Conservation (phyloP, 37 sponge, comb jelly and placozoan species). For the Mnemiopsis leidyi region DNA sequence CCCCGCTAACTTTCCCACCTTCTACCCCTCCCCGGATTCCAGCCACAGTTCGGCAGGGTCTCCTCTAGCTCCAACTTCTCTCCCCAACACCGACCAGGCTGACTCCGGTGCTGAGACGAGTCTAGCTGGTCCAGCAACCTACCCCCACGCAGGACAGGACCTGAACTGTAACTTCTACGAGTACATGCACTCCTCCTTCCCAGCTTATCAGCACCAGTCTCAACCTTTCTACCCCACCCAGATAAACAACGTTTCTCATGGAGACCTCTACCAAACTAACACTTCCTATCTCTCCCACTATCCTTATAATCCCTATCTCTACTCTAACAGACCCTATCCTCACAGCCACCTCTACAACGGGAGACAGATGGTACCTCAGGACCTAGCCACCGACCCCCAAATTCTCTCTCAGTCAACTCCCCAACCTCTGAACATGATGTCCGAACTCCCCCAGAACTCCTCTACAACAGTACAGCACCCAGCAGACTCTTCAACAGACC, state of each 20-base stretch:
- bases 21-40: neutral
- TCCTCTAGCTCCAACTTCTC: neutral
- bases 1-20: neutral
- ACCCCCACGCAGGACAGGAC: neutral
- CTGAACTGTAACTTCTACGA: neutral
- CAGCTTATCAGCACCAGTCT: neutral
- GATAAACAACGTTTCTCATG: neutral
- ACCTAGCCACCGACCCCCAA: no score
- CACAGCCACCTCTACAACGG: neutral
- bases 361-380: neutral
- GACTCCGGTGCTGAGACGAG: neutral
- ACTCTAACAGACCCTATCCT: neutral
- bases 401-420: no score
- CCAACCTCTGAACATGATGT: neutral
- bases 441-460: neutral
- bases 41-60: neutral
- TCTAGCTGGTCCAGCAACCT: neutral
- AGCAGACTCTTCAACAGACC: slow-evolving; percentile 10
- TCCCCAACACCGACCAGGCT: neutral
- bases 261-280: neutral
- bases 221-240: neutral
- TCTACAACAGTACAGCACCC: neutral
- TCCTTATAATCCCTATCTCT: neutral
- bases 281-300: neutral
- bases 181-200: neutral